Percentiles rank a stretch among this genome's conserved stretches.
Evolutionary conservation across 2,797 vertebrate species (phyloP).

Genomic region (Eleutherodactylus coqui): DNA sequence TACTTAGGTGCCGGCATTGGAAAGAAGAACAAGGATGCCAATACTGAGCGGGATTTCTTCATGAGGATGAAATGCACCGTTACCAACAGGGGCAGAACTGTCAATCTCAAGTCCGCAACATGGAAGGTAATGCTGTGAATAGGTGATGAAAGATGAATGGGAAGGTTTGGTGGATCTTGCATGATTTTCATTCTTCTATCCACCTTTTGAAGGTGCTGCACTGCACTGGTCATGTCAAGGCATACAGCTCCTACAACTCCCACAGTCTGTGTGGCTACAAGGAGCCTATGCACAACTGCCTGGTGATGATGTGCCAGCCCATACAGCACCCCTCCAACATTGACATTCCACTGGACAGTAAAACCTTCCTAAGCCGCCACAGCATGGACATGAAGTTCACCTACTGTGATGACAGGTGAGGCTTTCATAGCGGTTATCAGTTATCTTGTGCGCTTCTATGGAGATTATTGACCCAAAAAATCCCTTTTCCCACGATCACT

Average conservation of each 20-base stretch:
- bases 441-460: too few species aligned
- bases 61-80: slow-evolving; percentile 99
- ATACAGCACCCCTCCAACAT: slow-evolving; percentile 95
- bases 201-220: slow-evolving; percentile 85
- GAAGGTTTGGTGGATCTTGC: not conserved
- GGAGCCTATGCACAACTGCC: slow-evolving; percentile 90
- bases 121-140: slow-evolving; percentile 88
- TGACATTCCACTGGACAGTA: slow-evolving; percentile 94
- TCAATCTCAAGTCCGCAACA: slow-evolving; percentile 97
- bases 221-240: slow-evolving; percentile 93
- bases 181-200: not conserved
- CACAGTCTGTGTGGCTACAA: slow-evolving; percentile 85
- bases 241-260: slow-evolving; percentile 83
- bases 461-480: too few species aligned
- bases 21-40: slow-evolving; percentile 90
- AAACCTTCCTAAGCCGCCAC: slow-evolving; percentile 95
- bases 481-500: too few species aligned
- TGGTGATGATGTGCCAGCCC: slow-evolving; percentile 94
- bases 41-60: slow-evolving; percentile 93
- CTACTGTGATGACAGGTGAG: slow-evolving; percentile 94
- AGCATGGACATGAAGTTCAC: slow-evolving; percentile 99
- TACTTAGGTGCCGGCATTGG: slow-evolving; percentile 80
- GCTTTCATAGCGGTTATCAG: too few species aligned
- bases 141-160: not conserved
- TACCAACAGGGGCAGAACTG: slow-evolving; percentile 95